Conservation (phyloP, 2,888 invertebrate species). For the Drosophila cognata region DNA sequence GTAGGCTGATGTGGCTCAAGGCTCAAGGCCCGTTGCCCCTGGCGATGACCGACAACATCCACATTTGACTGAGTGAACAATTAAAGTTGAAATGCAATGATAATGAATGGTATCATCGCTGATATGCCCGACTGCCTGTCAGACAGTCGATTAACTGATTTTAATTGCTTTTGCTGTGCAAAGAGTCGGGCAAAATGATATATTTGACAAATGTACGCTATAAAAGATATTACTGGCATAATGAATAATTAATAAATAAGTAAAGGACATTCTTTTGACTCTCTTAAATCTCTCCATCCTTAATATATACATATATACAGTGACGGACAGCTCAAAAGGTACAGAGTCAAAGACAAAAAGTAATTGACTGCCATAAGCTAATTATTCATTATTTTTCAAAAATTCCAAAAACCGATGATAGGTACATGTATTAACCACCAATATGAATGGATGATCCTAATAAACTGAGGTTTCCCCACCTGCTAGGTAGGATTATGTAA, state of each 20-base stretch:
- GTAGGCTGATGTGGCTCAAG: constrained; percentile 22
- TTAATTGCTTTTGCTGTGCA: not conserved
- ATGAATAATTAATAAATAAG: not conserved
- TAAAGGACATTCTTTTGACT: not conserved
- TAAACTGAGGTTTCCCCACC: too few species aligned
- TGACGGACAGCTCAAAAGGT: too few species aligned
- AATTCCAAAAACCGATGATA: too few species aligned
- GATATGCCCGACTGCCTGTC: not conserved
- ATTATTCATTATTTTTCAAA: too few species aligned
- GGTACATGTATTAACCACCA: too few species aligned
- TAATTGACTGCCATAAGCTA: too few species aligned
- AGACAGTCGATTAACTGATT: constrained; percentile 5
- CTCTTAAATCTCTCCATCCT: not conserved
- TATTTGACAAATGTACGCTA: not conserved
- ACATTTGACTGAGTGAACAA: constrained; percentile 2
- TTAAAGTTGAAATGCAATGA: constrained; percentile 8
- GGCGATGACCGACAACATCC: constrained; percentile 15
- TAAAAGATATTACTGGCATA: too few species aligned
- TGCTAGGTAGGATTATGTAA: too few species aligned
- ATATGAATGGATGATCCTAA: too few species aligned
- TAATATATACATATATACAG: not conserved
- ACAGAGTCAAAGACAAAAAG: too few species aligned
- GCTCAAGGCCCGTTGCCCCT: constrained; percentile 24
- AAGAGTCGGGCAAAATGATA: not conserved
- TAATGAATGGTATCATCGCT: constrained; percentile 7